Evolutionary conservation across 2,888 invertebrate genomes (phyloP).

Genomic region (Eurytoma californica): DNA sequence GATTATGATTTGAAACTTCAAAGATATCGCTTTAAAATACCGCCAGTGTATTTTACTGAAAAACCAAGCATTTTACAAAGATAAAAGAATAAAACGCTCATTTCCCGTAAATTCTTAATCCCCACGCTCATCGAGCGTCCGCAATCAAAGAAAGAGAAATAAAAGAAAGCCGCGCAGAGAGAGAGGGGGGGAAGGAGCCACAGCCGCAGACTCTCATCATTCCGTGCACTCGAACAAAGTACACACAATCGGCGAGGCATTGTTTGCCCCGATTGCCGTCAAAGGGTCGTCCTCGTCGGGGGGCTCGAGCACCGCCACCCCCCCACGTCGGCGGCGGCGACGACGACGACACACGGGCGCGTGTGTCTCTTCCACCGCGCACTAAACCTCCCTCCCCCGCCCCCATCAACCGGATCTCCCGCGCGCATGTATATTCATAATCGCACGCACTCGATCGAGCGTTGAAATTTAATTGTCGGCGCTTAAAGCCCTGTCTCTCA

Average conservation of each 20-base stretch:
- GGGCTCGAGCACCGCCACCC: background rate
- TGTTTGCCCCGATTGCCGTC: slow-evolving; percentile 29
- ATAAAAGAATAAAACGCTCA: too few relatives aligned
- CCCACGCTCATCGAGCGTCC: too few relatives aligned
- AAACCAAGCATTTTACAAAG: too few relatives aligned
- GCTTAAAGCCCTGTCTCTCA: slow-evolving; percentile 30
- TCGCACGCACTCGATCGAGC: slow-evolving; percentile 58
- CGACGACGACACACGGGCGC: background rate
- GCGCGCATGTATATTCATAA: slow-evolving; percentile 46
- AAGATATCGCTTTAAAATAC: too few relatives aligned
- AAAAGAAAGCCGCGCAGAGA: background rate
- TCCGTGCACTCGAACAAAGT: slow-evolving; percentile 18
- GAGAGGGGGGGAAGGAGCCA: background rate
- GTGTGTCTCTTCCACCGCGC: background rate
- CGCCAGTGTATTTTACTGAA: too few relatives aligned
- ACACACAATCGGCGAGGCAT: slow-evolving; percentile 17
- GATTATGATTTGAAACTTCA: too few relatives aligned
- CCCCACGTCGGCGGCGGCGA: background rate
- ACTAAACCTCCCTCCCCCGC: slow-evolving; percentile 1
- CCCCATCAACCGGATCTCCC: background rate
- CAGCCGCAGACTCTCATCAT: slow-evolving; percentile 17
- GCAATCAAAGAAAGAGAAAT: background rate
- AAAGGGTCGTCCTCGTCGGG: slow-evolving; percentile 1
- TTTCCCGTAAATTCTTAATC: too few relatives aligned
- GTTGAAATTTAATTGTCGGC: slow-evolving; percentile 63